Evolutionary conservation across 1,140 invertebrate species (phyloP).

Genomic region (Reticulitermes speratus): DNA sequence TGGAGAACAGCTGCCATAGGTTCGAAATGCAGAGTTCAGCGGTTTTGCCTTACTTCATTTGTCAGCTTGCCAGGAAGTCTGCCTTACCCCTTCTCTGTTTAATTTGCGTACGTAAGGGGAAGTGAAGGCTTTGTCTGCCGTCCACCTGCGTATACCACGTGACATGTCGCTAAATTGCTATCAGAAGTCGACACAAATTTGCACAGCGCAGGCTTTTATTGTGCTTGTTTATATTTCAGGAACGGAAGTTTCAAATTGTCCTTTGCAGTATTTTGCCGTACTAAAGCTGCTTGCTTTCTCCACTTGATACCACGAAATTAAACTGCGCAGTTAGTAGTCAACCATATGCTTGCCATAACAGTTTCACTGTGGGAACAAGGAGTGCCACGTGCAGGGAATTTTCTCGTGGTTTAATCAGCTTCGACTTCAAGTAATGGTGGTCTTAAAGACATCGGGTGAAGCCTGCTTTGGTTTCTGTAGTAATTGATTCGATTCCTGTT

Average conservation of each 20-base stretch:
- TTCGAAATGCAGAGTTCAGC: background rate
- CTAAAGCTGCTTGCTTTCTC: background rate
- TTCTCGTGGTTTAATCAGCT: background rate
- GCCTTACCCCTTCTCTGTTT: background rate
- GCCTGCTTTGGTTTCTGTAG: background rate
- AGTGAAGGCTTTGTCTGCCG: background rate
- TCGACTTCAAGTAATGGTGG: background rate
- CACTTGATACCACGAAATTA: background rate
- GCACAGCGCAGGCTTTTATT: too few species aligned
- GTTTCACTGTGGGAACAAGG: background rate
- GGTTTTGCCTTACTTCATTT: background rate
- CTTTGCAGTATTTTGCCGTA: background rate
- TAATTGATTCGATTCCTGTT: background rate
- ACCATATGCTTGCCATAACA: too few species aligned
- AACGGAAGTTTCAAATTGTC: background rate
- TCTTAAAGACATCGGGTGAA: background rate
- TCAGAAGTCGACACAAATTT: too few species aligned
- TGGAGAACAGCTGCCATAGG: slow-evolving; percentile 1
- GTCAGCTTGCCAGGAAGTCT: slow-evolving; percentile 12
- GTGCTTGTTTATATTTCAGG: background rate
- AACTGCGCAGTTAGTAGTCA: background rate
- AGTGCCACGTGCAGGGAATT: background rate
- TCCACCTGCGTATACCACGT: background rate
- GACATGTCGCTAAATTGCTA: background rate
- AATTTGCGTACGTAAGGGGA: background rate